A percentile compares a stretch with the other conserved stretches of the same genome.
Conservation (phyloP, 2,113 vertebrate species). For the Myodes glareolus region DNA sequence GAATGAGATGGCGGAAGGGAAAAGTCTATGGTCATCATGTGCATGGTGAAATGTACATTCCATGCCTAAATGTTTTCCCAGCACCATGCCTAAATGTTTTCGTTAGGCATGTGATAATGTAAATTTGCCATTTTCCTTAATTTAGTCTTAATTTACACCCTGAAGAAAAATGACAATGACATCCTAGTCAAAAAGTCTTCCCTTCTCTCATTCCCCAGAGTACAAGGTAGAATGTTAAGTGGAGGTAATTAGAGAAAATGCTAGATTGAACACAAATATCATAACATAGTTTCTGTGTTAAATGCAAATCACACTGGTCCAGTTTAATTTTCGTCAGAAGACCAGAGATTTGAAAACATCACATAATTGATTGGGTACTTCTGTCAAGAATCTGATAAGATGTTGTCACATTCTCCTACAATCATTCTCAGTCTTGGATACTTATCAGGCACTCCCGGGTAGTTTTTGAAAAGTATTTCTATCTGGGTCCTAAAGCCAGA, state of each 20-base stretch:
- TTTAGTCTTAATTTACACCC: not conserved
- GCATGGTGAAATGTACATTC: not conserved
- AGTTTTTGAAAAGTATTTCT: not conserved
- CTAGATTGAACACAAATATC: not conserved
- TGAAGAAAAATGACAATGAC: not conserved
- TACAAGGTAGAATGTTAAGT: not conserved
- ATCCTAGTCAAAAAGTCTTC: not conserved
- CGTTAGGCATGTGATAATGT: not conserved
- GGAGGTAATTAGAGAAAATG: not conserved
- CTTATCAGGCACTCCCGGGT: not conserved
- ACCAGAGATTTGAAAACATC: not conserved
- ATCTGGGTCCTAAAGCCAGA: not conserved
- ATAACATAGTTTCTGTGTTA: not conserved
- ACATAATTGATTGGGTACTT: not conserved
- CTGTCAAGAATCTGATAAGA: not conserved
- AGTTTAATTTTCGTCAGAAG: not conserved
- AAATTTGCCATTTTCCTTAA: not conserved
- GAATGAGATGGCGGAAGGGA: not conserved
- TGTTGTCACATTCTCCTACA: not conserved
- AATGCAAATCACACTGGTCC: not conserved
- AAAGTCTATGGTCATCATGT: not conserved
- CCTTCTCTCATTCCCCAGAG: not conserved
- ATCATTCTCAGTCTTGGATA: not conserved
- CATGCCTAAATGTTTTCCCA: too few relatives aligned
- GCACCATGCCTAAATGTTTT: not conserved